Conservation (phyloP, 2,113 vertebrate species). For the Saccopteryx leptura region DNA sequence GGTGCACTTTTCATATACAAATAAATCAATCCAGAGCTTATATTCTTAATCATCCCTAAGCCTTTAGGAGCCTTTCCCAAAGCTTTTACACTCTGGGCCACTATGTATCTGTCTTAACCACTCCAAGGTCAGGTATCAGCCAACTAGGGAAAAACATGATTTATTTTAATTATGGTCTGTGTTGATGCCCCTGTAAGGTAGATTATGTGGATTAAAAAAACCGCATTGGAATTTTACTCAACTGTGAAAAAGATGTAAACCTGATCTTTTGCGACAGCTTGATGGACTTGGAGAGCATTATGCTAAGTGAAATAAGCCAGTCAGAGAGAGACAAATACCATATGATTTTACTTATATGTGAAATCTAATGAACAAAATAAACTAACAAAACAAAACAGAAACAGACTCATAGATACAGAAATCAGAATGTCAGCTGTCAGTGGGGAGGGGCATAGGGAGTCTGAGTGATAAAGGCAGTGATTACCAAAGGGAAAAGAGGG, state of each 20-base stretch:
- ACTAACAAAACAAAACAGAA: background rate
- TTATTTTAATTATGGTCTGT: slow-evolving; percentile 49
- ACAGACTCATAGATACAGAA: background rate
- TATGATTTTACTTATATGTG: background rate
- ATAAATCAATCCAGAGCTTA: background rate
- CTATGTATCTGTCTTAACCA: background rate
- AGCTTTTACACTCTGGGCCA: background rate
- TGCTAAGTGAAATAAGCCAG: background rate
- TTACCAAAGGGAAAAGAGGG: background rate
- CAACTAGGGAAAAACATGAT: background rate
- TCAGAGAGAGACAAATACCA: background rate
- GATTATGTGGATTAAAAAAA: too few relatives aligned
- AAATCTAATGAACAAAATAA: background rate
- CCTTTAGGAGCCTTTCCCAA: background rate
- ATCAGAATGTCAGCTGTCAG: background rate
- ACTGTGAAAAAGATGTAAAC: background rate
- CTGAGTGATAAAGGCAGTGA: background rate
- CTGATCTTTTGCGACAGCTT: background rate
- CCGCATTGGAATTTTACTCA: background rate
- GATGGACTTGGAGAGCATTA: background rate
- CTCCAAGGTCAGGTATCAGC: background rate
- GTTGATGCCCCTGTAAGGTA: background rate
- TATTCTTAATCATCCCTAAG: background rate
- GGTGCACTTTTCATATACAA: background rate
- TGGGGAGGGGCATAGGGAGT: background rate